phyloP scores from a whole-genome alignment of 92 coral and sea anemone species.

The Ricordea florida region DNA sequence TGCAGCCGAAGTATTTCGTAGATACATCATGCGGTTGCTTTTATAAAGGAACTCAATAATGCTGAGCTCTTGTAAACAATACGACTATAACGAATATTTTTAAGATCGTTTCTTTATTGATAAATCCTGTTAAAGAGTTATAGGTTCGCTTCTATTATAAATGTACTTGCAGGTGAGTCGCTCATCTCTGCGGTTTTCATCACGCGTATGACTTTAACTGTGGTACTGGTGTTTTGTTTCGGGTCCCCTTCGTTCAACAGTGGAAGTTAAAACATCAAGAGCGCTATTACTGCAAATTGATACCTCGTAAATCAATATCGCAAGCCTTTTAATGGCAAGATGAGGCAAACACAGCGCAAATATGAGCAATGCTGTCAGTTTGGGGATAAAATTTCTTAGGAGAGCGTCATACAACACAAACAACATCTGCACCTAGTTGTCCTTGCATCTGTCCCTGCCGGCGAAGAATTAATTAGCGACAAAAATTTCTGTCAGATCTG shows the following conservation, averaged over 20 bases:
- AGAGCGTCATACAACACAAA: no score
- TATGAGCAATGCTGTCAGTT: background rate
- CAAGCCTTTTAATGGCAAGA: conserved; percentile 13
- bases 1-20: no score
- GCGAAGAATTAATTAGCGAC: conserved; percentile 21
- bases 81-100: no score
- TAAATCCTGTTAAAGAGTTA: no score
- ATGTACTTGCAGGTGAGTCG: no score
- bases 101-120: no score
- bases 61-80: background rate
- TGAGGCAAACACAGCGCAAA: background rate
- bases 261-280: background rate
- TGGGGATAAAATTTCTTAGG: background rate
- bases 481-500: conserved; percentile 10
- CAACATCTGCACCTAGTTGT: no score
- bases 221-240: no score
- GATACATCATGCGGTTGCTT: background rate
- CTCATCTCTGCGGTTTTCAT: background rate
- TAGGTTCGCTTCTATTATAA: no score
- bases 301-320: background rate
- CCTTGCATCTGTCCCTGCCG: conserved; percentile 12
- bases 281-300: background rate
- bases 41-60: background rate
- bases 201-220: no score
- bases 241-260: no score